phyloP scores from a whole-genome alignment of 2,888 invertebrate species.

The Drosophila kambysellisi region DNA sequence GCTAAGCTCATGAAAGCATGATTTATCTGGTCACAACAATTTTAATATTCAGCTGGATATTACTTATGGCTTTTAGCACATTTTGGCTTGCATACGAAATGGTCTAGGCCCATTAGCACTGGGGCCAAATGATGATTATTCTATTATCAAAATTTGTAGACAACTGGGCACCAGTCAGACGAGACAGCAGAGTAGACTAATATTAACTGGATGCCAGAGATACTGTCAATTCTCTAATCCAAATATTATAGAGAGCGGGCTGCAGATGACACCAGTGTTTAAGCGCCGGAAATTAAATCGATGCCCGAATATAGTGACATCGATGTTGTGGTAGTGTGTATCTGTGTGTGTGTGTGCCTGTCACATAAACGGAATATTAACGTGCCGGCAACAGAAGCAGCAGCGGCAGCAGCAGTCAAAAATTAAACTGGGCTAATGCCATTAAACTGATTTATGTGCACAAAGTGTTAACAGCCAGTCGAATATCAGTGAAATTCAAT shows the following conservation, averaged over 20 bases:
- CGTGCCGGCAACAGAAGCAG: slow-evolving; percentile 12
- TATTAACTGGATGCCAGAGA: neutral
- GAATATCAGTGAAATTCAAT: slow-evolving; percentile 56
- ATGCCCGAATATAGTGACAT: slow-evolving; percentile 60
- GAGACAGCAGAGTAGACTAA: neutral
- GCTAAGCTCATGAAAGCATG: slow-evolving; percentile 12
- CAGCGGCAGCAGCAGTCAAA: slow-evolving; percentile 28
- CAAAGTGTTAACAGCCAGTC: slow-evolving; percentile 58
- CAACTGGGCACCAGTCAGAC: neutral
- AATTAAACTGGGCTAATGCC: slow-evolving; percentile 68
- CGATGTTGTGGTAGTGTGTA: slow-evolving; percentile 41
- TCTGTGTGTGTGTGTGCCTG: neutral
- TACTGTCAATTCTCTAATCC: slow-evolving; percentile 37
- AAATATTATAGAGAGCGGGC: neutral
- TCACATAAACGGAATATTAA: slow-evolving; percentile 43
- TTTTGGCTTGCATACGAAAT: slow-evolving; percentile 11
- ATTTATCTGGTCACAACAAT: slow-evolving; percentile 10
- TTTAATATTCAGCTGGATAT: slow-evolving; percentile 16
- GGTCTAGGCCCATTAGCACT: slow-evolving; percentile 60
- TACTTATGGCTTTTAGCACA: slow-evolving; percentile 29
- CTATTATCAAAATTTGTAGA: slow-evolving; percentile 26
- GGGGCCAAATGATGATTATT: slow-evolving; percentile 24
- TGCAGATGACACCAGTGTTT: slow-evolving; percentile 23
- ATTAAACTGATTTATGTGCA: slow-evolving; percentile 69
- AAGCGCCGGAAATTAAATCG: slow-evolving; percentile 76